Percentiles rank a stretch among this genome's conserved stretches.
These are phyloP conservation scores for Odontophorus gujanensis DNA, from an alignment of 2,113 vertebrate genomes.

Conservation along the genomic window DNA sequence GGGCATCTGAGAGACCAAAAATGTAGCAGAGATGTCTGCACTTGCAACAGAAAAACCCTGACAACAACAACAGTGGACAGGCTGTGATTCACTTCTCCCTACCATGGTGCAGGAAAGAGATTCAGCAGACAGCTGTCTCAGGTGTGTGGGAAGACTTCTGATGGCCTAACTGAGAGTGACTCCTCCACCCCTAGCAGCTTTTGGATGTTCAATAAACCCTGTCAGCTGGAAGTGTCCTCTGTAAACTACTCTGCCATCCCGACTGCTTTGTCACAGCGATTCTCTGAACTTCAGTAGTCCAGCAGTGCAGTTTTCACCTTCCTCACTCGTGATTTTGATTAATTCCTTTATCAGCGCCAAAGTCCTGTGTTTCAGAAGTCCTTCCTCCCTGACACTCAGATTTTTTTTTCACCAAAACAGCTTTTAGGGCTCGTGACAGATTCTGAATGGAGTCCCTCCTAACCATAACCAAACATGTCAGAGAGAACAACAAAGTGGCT, in stretches of 20 bases:
- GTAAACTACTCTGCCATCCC: neutral
- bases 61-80: conserved; percentile 5
- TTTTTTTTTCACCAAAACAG: neutral
- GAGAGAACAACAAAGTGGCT: neutral
- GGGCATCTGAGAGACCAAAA: conserved; percentile 31
- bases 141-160: neutral
- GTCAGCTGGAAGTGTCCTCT: neutral
- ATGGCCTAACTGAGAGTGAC: rapidly evolving
- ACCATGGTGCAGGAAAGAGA: neutral
- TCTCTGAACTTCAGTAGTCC: neutral
- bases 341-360: neutral
- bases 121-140: neutral
- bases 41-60: conserved; percentile 13
- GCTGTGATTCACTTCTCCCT: neutral
- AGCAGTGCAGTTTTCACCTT: neutral
- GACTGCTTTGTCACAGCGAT: neutral
- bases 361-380: neutral
- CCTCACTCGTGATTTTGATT: neutral
- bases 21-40: neutral
- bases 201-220: neutral
- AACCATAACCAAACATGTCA: neutral
- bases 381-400: neutral
- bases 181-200: neutral
- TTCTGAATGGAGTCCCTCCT: neutral
- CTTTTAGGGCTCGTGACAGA: neutral